Evolutionary conservation across 2,888 invertebrate species (phyloP).

Genomic region (Drosophila infuscata): DNA sequence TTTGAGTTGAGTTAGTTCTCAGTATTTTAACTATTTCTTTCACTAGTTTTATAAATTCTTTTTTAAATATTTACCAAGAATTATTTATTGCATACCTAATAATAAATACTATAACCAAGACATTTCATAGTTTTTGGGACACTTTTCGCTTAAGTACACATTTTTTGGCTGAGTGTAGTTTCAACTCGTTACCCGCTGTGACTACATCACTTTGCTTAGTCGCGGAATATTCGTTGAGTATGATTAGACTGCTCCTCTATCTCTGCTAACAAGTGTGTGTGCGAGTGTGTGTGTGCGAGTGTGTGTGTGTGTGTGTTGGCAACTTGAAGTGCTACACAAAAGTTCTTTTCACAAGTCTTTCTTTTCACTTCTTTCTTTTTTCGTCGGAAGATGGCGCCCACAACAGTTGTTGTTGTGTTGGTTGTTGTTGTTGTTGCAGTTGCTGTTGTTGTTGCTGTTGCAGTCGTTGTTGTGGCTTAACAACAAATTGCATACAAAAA

Average conservation of each 20-base stretch:
- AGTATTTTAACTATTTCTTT: neutral
- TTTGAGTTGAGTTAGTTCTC: neutral
- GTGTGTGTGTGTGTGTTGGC: neutral
- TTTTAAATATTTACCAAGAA: neutral
- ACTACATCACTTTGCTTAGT: neutral
- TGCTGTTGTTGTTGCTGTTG: conserved; percentile 13
- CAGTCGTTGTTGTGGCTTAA: conserved; percentile 31
- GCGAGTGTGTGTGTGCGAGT: neutral
- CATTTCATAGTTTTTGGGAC: fast-evolving
- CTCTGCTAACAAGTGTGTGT: neutral
- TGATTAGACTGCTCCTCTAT: conserved; percentile 35
- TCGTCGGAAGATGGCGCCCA: conserved; percentile 36
- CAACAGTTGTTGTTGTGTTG: conserved; percentile 23
- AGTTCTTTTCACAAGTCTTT: conserved; percentile 29
- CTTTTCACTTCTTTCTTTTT: neutral
- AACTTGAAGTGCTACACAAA: conserved; percentile 40
- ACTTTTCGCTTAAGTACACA: neutral
- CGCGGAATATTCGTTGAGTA: conserved; percentile 16
- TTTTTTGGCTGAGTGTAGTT: neutral
- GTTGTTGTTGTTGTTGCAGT: neutral
- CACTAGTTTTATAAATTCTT: neutral
- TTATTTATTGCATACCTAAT: too few species aligned
- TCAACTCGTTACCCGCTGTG: neutral
- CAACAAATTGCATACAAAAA: conserved; percentile 73
- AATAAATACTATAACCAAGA: neutral